A percentile compares a stretch with the other conserved stretches of the same genome.
phyloP scores from a whole-genome alignment of 2,888 invertebrate species.

The Fragum sueziense region DNA sequence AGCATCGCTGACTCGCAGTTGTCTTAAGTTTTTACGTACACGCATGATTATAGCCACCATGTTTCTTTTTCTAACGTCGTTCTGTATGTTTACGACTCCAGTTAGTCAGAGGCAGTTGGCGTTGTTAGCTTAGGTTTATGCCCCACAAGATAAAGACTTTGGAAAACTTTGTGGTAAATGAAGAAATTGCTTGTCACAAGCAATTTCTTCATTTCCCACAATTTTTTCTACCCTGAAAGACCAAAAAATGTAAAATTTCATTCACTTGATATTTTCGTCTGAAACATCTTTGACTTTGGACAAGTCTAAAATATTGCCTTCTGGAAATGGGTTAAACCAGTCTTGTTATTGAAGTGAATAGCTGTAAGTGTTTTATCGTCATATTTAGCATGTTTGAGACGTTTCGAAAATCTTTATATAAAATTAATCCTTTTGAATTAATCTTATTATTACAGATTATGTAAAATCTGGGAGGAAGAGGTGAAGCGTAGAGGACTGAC shows the following conservation, averaged over 20 bases:
- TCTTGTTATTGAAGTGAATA: too few relatives aligned
- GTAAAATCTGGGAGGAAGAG: conserved; percentile 84
- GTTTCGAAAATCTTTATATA: too few relatives aligned
- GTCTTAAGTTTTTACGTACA: conserved; percentile 84
- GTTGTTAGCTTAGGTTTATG: background rate
- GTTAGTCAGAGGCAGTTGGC: conserved; percentile 79
- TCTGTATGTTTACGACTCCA: conserved; percentile 84
- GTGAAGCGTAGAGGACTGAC: conserved; percentile 82
- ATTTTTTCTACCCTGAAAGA: too few relatives aligned
- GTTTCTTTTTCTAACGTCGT: conserved; percentile 82
- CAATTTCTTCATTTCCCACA: background rate
- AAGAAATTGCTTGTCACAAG: background rate
- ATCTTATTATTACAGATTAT: conserved; percentile 81
- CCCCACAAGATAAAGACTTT: too few relatives aligned
- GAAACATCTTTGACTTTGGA: too few relatives aligned
- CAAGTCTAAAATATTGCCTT: too few relatives aligned
- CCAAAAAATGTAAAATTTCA: too few relatives aligned
- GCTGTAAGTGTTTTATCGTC: too few relatives aligned
- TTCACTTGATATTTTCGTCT: too few relatives aligned
- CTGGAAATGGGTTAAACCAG: too few relatives aligned
- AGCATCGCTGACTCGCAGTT: conserved; percentile 83
- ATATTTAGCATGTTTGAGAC: too few relatives aligned
- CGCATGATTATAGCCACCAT: conserved; percentile 82
- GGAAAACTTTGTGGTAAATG: background rate
- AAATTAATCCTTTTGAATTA: too few relatives aligned